Conservation (phyloP, 2,888 invertebrate species). For the Theretra japonica region DNA sequence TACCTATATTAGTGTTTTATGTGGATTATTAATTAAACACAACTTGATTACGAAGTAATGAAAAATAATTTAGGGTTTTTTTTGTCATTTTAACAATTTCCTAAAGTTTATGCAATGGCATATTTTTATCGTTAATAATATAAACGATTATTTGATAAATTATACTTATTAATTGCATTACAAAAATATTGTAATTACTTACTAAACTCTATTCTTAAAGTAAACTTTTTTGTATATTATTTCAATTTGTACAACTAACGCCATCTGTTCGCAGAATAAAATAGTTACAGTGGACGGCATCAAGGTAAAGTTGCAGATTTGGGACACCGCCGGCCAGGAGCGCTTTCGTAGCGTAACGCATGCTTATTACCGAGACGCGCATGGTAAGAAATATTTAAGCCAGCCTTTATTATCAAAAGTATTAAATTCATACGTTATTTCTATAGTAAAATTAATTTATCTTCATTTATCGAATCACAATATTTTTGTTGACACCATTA, state of each 20-base stretch:
- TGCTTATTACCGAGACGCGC: constrained; percentile 97
- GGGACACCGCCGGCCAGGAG: constrained; percentile 98
- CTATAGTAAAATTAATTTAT: neutral
- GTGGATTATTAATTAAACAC: neutral
- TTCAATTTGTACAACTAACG: constrained; percentile 59
- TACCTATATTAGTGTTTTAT: neutral
- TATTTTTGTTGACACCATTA: neutral
- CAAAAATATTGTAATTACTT: neutral
- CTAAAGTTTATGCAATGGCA: constrained; percentile 4
- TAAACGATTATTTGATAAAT: neutral
- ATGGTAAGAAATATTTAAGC: constrained; percentile 85
- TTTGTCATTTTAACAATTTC: neutral
- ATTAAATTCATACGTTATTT: neutral
- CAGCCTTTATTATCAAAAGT: neutral
- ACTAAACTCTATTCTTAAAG: constrained; percentile 7
- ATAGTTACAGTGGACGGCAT: constrained; percentile 92
- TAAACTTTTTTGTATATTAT: constrained; percentile 22
- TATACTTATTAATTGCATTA: neutral
- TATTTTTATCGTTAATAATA: neutral
- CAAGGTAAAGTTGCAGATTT: constrained; percentile 97
- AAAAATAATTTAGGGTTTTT: neutral
- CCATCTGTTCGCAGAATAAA: constrained; percentile 89
- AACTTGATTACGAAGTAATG: neutral
- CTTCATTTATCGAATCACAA: neutral
- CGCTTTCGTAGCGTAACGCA: constrained; percentile 97